A percentile compares a stretch with the other conserved stretches of the same genome.
Evolutionary conservation across 2,113 vertebrate species (phyloP).

Genomic region (Centrocercus urophasianus): DNA sequence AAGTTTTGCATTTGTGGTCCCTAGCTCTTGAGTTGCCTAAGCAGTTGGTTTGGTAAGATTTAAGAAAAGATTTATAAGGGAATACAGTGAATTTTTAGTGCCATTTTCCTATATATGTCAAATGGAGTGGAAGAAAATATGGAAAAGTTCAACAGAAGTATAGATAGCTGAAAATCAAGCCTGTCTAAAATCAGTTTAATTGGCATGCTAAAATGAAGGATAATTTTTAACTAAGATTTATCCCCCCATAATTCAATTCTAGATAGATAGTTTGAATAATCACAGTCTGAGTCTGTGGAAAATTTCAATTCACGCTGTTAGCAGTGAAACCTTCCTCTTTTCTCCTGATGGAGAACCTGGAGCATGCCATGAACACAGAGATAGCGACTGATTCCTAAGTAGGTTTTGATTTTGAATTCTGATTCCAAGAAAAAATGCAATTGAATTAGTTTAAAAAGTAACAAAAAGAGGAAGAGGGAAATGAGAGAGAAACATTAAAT

Average conservation of each 20-base stretch:
- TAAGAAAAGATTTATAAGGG: not conserved
- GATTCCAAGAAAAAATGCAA: not conserved
- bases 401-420: not conserved
- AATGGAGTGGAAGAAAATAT: not conserved
- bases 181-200: not conserved
- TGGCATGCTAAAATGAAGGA: not conserved
- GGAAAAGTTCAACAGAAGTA: not conserved
- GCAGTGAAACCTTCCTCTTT: not conserved
- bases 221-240: not conserved
- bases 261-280: not conserved
- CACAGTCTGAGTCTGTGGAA: not conserved
- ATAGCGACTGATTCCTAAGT: not conserved
- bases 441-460: not conserved
- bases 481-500: not conserved
- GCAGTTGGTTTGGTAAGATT: not conserved
- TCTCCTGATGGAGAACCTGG: not conserved
- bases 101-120: not conserved
- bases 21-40: not conserved
- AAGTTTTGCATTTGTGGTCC: not conserved
- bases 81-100: not conserved
- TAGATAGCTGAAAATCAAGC: not conserved
- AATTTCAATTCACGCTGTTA: not conserved
- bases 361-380: not conserved
- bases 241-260: not conserved
- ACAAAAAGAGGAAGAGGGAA: not conserved